These are phyloP conservation scores for Poeciliopsis gracilis DNA, from an alignment of 2,797 vertebrate genomes.

Conservation along the genomic window DNA sequence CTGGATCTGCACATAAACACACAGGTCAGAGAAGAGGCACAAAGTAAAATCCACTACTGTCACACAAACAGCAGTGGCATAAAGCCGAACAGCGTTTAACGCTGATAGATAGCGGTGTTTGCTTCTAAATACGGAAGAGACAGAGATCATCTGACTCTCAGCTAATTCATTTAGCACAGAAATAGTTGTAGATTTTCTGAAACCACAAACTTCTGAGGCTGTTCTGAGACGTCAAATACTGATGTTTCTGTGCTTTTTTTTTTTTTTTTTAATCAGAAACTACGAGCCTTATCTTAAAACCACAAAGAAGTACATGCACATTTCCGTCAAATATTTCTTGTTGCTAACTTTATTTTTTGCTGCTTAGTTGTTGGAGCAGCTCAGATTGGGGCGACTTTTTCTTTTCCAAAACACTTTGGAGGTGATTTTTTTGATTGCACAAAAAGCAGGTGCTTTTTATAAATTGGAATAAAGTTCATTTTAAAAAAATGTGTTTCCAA, in stretches of 20 bases:
- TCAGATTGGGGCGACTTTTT: background rate
- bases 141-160: background rate
- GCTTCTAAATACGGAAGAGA: background rate
- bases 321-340: background rate
- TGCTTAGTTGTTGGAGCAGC: background rate
- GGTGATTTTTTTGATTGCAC: background rate
- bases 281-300: constrained; percentile 12
- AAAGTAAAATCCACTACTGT: constrained; percentile 37
- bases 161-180: background rate
- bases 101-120: constrained; percentile 1
- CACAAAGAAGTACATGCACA: background rate
- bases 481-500: background rate
- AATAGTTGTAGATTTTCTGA: background rate
- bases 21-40: constrained; percentile 35
- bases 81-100: background rate
- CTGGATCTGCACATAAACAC: constrained; percentile 33
- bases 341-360: background rate
- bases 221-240: background rate
- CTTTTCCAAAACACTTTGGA: background rate
- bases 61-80: background rate
- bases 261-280: background rate
- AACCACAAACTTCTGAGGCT: background rate
- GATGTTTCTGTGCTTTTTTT: background rate
- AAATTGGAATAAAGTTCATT: background rate
- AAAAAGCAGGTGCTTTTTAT: background rate